phyloP scores from a whole-genome alignment of 2,888 invertebrate genomes.

The Diarsia dahlii region DNA sequence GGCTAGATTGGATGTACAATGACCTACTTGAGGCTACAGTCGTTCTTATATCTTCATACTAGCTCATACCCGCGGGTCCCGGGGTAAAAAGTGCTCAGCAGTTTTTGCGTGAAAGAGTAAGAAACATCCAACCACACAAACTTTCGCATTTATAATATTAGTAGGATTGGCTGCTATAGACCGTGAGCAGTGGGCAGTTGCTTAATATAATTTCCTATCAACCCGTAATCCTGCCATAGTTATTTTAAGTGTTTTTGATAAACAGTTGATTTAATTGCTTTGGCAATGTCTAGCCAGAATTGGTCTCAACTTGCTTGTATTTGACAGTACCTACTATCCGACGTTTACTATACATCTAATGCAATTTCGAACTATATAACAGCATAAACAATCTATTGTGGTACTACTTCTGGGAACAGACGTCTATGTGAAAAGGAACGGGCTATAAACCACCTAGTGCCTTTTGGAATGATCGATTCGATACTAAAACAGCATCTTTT shows the following conservation, averaged over 20 bases:
- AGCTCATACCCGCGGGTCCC: no score
- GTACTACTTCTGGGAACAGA: not conserved
- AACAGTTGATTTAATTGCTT: not conserved
- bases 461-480: not conserved
- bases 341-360: not conserved
- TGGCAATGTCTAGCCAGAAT: not conserved
- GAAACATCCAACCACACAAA: no score
- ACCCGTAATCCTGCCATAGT: not conserved
- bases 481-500: not conserved
- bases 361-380: not conserved
- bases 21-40: not conserved
- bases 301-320: not conserved
- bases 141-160: no score
- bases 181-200: not conserved
- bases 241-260: not conserved
- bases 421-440: not conserved
- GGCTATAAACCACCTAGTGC: not conserved
- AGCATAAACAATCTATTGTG: not conserved
- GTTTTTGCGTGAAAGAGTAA: no score
- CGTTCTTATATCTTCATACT: no score
- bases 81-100: no score
- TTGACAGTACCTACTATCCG: not conserved
- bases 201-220: conserved; percentile 21
- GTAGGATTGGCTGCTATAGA: no score
- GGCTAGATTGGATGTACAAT: not conserved